Evolutionary conservation across 2,113 vertebrate species (phyloP), one percentile per base, ranked within the genome.

Genomic region (Typhlomys cinereus): DNA sequence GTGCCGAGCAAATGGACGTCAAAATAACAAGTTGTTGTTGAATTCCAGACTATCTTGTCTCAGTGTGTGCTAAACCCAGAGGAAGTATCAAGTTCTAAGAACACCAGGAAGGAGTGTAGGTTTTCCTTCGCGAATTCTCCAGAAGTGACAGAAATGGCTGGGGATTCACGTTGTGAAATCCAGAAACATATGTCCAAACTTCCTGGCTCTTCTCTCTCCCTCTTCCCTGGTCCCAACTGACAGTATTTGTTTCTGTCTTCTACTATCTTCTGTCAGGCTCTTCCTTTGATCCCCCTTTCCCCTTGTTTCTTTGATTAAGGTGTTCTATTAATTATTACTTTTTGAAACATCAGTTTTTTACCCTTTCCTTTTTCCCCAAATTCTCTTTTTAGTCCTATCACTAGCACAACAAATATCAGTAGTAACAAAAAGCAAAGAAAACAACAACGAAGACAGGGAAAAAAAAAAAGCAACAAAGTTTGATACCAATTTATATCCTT

Each of bases 41-140:
- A 84, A 74, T 85, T 61, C 31, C 44, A 83, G 23, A 34, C 18
- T 44, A 80, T 31, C 70, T 86, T 80, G 66, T 73, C 71, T 75
- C 44, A 41, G 52, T 62, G 12, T 29, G 59, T 27, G 25, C 85
- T 85, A 5, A 17, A 61, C 57, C 14, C n/a, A 48, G 64, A 88
- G 36, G 59, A 75, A 75, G 59, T 20, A 59, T 15, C 39, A 86
- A 57, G 29, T 57, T 86, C 7, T 57, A 86, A 79, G 64, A 73
- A 57, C 10, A 9, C 7, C 54, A 13, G 73, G 79, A 67, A 54
- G 62, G 18, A 52, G 10, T 23, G 1, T n/a, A 50, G 10, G 17
- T 91, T 12, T 82, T 54, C 34, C 15, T 82, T 54, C 34, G 9
- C 14, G 25, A 54, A 36, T 0, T 57, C 70, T n/a, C 36, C 70